Base-by-base conservation (phyloP, 1,140 invertebrate species). In the Drosophila kurseongensis region DNA sequence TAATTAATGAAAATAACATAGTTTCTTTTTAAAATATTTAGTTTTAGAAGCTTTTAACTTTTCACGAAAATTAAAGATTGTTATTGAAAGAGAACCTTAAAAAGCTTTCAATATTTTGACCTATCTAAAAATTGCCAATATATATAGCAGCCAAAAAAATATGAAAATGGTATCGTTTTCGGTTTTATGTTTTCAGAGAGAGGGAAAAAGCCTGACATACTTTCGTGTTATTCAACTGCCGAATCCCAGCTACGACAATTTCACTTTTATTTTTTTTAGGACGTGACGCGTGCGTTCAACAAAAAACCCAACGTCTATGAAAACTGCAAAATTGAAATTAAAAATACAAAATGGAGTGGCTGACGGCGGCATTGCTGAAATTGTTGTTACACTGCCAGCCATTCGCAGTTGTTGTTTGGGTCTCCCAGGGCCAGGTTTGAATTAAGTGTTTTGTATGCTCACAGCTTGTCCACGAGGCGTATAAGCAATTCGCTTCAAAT, bases 201-300 rank as follows among this genome's bases (percentile, higher is more conserved):
- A 47, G 57, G 32, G 16, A 32, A 16, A 42, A 42, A 47, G 45
- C 38, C 45, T 89, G 84, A 83, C 84, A 88, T 36, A 89, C 60
- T 78, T 88, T 78, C 62, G 38, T 84, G 80, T 89, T 89, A 80
- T 89, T 89, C 84, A 89, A 89, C 84, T 73, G 59, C 13, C 75
- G 36, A 72, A 42, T 44, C 51, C 5, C 59, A 83, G 44, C 60
- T 9, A 68, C 59, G 67, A 63, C 79, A 80, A 86, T 88, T 88
- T 88, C 83, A 88, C 84, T 88, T 88, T 88, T 73, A 52, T 35
- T 65, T 75, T 59, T 75, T 51, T 51, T 79, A 63, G 29, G 61
- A 68, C 84, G 84, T 88, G 83, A 79, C 84, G 83, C 76, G 76
- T 66, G 60, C 56, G 59, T 35, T 62, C 10, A 23, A 52, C 40